phyloP scores from a whole-genome alignment of 2,888 invertebrate species.

The Nebria brevicollis region DNA sequence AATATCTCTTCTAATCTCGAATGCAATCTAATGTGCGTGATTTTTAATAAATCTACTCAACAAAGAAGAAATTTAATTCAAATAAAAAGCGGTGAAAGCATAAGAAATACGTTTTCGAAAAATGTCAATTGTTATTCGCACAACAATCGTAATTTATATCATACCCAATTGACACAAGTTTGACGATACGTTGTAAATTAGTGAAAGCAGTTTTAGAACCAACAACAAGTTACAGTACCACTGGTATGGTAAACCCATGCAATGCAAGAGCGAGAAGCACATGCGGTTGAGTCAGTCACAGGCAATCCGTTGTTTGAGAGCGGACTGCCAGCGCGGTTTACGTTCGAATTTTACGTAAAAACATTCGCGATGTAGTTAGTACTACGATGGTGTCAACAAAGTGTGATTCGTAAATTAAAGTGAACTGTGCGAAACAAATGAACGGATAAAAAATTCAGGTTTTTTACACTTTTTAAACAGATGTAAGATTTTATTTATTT shows the following conservation, averaged over 20 bases:
- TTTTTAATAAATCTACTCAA: background rate
- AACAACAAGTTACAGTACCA: background rate
- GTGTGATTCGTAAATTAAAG: background rate
- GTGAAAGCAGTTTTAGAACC: conserved; percentile 2
- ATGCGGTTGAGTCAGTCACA: conserved; percentile 7
- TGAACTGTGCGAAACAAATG: background rate
- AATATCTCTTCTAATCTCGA: background rate
- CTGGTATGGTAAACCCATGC: conserved; percentile 11
- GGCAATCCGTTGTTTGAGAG: background rate
- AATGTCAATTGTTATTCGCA: conserved; percentile 4
- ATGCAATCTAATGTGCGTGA: background rate
- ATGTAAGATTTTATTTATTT: background rate
- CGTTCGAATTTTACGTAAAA: background rate
- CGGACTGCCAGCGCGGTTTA: background rate
- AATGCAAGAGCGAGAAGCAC: background rate
- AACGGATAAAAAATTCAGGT: background rate
- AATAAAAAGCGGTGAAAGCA: background rate
- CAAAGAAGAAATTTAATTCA: background rate
- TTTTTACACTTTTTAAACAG: background rate
- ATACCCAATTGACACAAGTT: conserved; percentile 14
- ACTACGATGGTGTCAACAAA: background rate
- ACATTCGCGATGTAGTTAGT: conserved; percentile 1
- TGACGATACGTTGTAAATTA: conserved; percentile 5
- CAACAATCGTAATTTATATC: background rate
- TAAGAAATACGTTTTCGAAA: background rate